Conservation (phyloP, 2,888 invertebrate species). For the Protodeltote pygarga region DNA sequence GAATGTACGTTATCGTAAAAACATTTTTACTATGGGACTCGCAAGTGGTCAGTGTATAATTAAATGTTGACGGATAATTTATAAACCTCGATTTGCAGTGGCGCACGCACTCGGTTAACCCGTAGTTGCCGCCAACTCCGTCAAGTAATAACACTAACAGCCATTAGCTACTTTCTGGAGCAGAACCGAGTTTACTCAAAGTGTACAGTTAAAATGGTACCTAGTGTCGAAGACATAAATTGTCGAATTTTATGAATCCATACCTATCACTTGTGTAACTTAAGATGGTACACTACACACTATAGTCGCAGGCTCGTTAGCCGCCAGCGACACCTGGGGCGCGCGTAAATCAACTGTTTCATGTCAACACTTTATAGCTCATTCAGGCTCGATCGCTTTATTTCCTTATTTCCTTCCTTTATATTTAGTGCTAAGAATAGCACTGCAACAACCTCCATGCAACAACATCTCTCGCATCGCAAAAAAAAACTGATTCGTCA, state of each 20-base stretch:
- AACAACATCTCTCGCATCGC: slow-evolving; percentile 30
- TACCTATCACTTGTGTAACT: slow-evolving; percentile 34
- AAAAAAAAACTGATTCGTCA: slow-evolving; percentile 36
- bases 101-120: slow-evolving; percentile 46
- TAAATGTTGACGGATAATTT: slow-evolving; percentile 68
- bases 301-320: slow-evolving; percentile 50
- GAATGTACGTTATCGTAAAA: slow-evolving; percentile 54
- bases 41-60: slow-evolving; percentile 58
- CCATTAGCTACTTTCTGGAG: slow-evolving; percentile 52
- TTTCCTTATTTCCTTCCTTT: slow-evolving; percentile 66
- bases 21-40: slow-evolving; percentile 57
- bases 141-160: slow-evolving; percentile 36
- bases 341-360: slow-evolving; percentile 65
- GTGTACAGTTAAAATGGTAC: slow-evolving; percentile 34
- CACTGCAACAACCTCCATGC: slow-evolving; percentile 50
- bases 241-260: slow-evolving; percentile 26
- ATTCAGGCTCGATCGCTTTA: slow-evolving; percentile 63
- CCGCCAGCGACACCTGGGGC: slow-evolving; percentile 56
- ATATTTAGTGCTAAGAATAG: too few species aligned
- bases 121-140: slow-evolving; percentile 29
- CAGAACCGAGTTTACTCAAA: slow-evolving; percentile 49
- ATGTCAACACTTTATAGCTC: slow-evolving; percentile 70
- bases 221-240: slow-evolving; percentile 34
- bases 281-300: slow-evolving; percentile 37
- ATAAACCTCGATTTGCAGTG: slow-evolving; percentile 56